Percentiles rank a stretch among this genome's conserved stretches.
phyloP scores from a whole-genome alignment of 1,140 invertebrate genomes.

The Helicoverpa zea region DNA sequence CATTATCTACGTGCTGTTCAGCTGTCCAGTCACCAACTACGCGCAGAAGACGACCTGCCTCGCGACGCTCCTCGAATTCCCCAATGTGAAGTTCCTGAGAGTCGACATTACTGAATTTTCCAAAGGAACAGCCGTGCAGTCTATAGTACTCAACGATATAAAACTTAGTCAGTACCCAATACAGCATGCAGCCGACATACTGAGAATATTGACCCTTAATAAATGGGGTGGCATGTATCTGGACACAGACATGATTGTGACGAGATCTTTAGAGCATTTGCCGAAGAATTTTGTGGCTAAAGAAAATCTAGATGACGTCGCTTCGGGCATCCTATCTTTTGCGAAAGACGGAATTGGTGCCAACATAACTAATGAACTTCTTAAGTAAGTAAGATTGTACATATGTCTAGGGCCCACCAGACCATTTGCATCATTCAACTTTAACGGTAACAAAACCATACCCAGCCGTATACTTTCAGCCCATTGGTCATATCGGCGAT shows the following conservation, averaged over 20 bases:
- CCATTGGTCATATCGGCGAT: too few species aligned
- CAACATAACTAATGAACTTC: conserved; percentile 87
- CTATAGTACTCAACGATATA: conserved; percentile 82
- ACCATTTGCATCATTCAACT: too few species aligned
- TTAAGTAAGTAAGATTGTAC: conserved; percentile 72
- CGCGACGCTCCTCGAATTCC: conserved; percentile 82
- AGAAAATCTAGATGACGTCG: conserved; percentile 88
- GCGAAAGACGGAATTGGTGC: conserved; percentile 87
- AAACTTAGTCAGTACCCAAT: background rate
- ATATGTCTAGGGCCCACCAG: background rate
- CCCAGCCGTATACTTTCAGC: too few species aligned
- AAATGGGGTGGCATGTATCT: conserved; percentile 93
- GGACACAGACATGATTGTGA: conserved; percentile 92
- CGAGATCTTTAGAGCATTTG: conserved; percentile 88
- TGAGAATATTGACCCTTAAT: conserved; percentile 91
- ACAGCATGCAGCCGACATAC: conserved; percentile 89
- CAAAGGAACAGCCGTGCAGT: conserved; percentile 88
- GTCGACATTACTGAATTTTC: conserved; percentile 88
- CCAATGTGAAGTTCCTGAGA: conserved; percentile 88
- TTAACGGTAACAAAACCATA: too few species aligned
- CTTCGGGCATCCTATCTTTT: conserved; percentile 90
- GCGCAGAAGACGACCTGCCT: conserved; percentile 37
- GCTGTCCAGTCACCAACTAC: conserved; percentile 67
- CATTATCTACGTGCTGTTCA: conserved; percentile 85
- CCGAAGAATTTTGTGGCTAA: conserved; percentile 87